These are phyloP conservation scores for Drosophila pseudoobscura DNA, from an alignment of 1,140 invertebrate genomes.

Conservation along the genomic window DNA sequence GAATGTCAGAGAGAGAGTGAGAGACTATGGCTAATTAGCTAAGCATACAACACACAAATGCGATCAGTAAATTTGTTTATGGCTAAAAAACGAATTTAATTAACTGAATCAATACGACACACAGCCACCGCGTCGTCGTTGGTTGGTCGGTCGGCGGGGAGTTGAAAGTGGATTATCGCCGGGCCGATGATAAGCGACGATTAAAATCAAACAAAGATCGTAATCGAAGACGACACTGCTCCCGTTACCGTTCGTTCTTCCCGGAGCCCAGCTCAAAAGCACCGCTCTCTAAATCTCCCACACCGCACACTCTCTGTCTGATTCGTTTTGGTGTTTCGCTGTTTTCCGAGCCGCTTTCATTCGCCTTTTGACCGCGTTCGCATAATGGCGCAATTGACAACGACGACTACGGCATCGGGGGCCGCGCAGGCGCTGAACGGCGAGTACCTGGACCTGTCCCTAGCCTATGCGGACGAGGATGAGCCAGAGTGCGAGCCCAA, in stretches of 20 bases:
- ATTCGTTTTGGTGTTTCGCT: not conserved
- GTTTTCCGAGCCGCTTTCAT: slow-evolving; percentile 15
- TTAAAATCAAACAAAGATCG: slow-evolving; percentile 65
- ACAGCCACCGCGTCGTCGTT: too few relatives aligned
- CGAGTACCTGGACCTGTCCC: slow-evolving; percentile 42
- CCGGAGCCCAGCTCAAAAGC: not conserved
- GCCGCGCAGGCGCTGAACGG: slow-evolving; percentile 61
- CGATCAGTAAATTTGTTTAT: slow-evolving; percentile 38
- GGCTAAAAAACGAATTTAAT: slow-evolving; percentile 60
- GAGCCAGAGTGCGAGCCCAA: not conserved
- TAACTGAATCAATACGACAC: slow-evolving; percentile 64
- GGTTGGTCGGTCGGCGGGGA: slow-evolving; percentile 17
- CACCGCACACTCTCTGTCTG: not conserved
- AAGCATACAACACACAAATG: slow-evolving; percentile 39
- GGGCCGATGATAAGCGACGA: slow-evolving; percentile 67
- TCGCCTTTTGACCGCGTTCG: not conserved
- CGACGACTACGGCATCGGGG: slow-evolving; percentile 2
- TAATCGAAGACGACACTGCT: slow-evolving; percentile 33
- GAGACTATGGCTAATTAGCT: slow-evolving; percentile 53
- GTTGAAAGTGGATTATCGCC: slow-evolving; percentile 64
- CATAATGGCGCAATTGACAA: slow-evolving; percentile 10
- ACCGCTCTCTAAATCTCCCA: not conserved
- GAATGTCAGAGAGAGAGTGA: not conserved
- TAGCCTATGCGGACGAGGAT: slow-evolving; percentile 41
- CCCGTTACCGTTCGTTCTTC: not conserved